Evolutionary conservation across 2,888 invertebrate species (phyloP).

Genomic region (Thyatira batis): DNA sequence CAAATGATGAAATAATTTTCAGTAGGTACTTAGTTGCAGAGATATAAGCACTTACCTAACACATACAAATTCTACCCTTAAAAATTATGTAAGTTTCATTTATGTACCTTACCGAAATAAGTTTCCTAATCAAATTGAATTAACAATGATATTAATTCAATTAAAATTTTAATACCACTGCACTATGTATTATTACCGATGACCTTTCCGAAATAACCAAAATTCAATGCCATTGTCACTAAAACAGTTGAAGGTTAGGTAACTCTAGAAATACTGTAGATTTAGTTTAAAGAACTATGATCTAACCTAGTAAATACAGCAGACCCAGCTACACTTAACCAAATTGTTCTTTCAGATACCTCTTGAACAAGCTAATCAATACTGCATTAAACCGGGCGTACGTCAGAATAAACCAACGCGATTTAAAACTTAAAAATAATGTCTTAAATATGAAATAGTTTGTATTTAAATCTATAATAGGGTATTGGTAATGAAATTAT

Average conservation of each 20-base stretch:
- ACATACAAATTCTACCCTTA: too few relatives aligned
- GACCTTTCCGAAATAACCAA: conserved; percentile 31
- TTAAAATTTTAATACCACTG: background rate
- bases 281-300: conserved; percentile 6
- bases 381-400: conserved; percentile 13
- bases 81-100: too few relatives aligned
- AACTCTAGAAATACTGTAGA: conserved; percentile 29
- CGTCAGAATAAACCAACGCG: background rate
- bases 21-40: too few relatives aligned
- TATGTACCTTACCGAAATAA: too few relatives aligned
- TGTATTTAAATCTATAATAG: background rate
- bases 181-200: conserved; percentile 8
- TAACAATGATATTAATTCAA: too few relatives aligned
- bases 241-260: conserved; percentile 41
- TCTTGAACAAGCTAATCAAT: too few relatives aligned
- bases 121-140: too few relatives aligned
- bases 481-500: conserved; percentile 1
- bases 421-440: background rate
- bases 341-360: too few relatives aligned
- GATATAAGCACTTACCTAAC: too few relatives aligned
- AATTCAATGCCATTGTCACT: conserved; percentile 51
- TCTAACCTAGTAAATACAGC: background rate
- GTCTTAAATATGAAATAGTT: background rate
- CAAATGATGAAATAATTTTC: too few relatives aligned
- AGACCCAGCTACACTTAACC: background rate